These are phyloP conservation scores for Ischnura elegans DNA, from an alignment of 2,888 invertebrate genomes.

Conservation along the genomic window DNA sequence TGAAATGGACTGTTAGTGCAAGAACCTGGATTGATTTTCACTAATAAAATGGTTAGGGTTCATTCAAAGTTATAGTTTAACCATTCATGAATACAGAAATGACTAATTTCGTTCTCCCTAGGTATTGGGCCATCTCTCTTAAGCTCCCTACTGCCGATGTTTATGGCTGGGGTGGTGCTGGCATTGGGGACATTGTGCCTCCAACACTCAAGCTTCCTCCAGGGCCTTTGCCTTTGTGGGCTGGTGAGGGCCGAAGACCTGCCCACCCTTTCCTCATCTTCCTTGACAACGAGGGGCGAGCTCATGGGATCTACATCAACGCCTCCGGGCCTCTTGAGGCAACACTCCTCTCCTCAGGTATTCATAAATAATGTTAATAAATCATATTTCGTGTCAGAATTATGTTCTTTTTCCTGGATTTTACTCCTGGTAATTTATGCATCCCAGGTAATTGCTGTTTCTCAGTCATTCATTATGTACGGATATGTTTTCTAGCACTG, in stretches of 20 bases:
- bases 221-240: slow-evolving; percentile 34
- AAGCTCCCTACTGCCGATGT: slow-evolving; percentile 79
- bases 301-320: slow-evolving; percentile 81
- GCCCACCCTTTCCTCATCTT: slow-evolving; percentile 74
- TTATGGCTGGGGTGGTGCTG: slow-evolving; percentile 80
- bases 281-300: slow-evolving; percentile 78
- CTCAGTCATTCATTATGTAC: no score
- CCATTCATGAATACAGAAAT: no score
- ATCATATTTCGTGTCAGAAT: no score
- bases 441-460: no score
- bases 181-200: background rate
- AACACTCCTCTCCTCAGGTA: background rate
- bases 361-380: no score
- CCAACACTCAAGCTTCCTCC: background rate
- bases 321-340: slow-evolving; percentile 81
- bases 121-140: slow-evolving; percentile 83
- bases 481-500: no score
- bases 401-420: no score
- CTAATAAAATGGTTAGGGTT: no score
- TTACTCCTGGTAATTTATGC: no score
- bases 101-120: background rate
- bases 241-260: slow-evolving; percentile 73
- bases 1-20: no score
- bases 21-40: no score
- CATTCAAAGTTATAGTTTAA: no score